Evolutionary conservation across 2,797 vertebrate species (phyloP).

Genomic region (Rhinatrema bivittatum): DNA sequence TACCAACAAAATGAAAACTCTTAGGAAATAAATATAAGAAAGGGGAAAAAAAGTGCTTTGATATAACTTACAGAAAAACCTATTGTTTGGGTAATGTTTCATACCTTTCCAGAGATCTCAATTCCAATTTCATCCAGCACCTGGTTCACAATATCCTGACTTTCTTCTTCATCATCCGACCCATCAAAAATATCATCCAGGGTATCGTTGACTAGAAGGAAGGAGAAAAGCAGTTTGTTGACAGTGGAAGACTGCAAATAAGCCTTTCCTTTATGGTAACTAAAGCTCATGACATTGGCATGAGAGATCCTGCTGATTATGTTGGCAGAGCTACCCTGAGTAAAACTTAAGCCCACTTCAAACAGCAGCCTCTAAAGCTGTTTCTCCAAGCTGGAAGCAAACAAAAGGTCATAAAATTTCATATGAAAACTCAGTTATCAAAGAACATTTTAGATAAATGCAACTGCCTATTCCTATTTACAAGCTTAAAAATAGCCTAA

Average conservation of each 20-base stretch:
- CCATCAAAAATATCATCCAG: conserved; percentile 93
- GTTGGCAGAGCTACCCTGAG: not conserved
- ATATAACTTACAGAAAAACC: conserved; percentile 2
- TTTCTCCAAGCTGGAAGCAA: too few species aligned
- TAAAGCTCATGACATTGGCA: too few species aligned
- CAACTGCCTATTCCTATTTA: too few species aligned
- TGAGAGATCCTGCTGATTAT: too few species aligned
- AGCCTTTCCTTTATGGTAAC: too few species aligned
- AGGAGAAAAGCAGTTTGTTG: too few species aligned
- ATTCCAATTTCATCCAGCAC: conserved; percentile 97
- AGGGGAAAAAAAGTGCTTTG: not conserved
- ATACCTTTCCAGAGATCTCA: conserved; percentile 93
- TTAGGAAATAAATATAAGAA: not conserved
- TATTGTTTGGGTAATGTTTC: too few species aligned
- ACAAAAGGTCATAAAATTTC: not conserved
- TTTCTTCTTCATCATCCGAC: conserved; percentile 96
- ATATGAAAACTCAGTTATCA: not conserved
- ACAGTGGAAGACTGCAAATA: too few species aligned
- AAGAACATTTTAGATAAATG: too few species aligned
- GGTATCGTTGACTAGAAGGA: conserved; percentile 82
- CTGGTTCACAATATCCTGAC: conserved; percentile 94
- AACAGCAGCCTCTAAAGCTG: too few species aligned
- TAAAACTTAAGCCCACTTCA: not conserved
- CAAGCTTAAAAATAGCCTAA: too few species aligned
- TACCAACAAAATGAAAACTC: not conserved